Conservation (phyloP, 1,140 invertebrate species). For the Heliconius himera region DNA sequence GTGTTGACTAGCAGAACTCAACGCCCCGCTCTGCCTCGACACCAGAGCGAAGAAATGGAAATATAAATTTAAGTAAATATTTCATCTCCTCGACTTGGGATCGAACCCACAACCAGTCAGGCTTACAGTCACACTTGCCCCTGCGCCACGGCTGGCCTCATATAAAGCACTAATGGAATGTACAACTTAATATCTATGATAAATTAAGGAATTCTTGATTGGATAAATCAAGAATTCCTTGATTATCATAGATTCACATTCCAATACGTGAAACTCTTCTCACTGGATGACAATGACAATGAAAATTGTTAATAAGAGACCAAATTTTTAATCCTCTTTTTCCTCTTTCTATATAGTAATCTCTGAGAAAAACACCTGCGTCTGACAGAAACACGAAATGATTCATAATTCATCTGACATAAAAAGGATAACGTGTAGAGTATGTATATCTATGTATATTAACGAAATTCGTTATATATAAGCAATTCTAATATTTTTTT, state of each 20-base stretch:
- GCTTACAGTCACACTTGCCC: too few species aligned
- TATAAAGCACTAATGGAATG: too few species aligned
- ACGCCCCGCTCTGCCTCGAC: too few species aligned
- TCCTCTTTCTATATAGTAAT: not conserved
- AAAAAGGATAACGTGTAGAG: not conserved
- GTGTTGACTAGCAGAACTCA: too few species aligned
- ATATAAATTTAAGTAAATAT: too few species aligned
- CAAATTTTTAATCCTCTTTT: not conserved
- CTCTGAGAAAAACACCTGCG: slow-evolving; percentile 8
- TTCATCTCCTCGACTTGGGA: too few species aligned
- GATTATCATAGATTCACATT: not conserved
- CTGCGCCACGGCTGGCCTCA: too few species aligned
- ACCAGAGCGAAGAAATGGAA: too few species aligned
- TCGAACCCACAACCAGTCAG: too few species aligned
- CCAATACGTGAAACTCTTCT: not conserved
- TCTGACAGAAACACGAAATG: not conserved
- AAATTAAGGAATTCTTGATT: not conserved
- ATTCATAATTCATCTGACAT: not conserved
- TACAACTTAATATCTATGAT: too few species aligned
- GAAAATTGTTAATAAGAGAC: not conserved
- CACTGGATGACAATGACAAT: not conserved
- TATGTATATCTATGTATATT: not conserved
- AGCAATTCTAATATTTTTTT: not conserved
- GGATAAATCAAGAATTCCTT: too few species aligned
- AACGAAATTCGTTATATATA: not conserved